Percentiles rank a stretch among this genome's conserved stretches.
Conservation (phyloP, 2,888 invertebrate species). For the Anthoptus insignis region DNA sequence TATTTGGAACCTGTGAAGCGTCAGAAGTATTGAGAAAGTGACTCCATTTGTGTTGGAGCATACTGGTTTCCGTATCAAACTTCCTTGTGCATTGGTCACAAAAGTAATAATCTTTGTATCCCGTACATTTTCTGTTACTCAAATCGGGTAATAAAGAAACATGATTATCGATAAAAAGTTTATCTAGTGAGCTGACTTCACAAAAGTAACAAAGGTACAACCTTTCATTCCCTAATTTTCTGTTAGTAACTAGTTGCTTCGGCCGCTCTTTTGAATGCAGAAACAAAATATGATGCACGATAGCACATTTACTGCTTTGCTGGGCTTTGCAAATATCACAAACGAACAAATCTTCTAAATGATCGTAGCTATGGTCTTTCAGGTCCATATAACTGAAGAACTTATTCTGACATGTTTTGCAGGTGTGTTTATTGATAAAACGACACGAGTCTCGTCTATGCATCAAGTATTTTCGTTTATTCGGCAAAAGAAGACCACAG, state of each 20-base stretch:
- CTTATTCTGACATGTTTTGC: constrained; percentile 62
- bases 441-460: constrained; percentile 66
- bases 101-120: constrained; percentile 71
- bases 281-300: constrained; percentile 70
- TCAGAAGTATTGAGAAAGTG: constrained; percentile 68
- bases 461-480: constrained; percentile 57
- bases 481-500: constrained; percentile 61
- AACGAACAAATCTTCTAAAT: constrained; percentile 57
- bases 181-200: constrained; percentile 64
- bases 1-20: constrained; percentile 52
- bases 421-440: constrained; percentile 62
- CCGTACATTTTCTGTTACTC: constrained; percentile 65
- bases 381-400: constrained; percentile 72
- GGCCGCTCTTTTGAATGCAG: constrained; percentile 65
- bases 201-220: constrained; percentile 74
- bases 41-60: constrained; percentile 77
- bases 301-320: constrained; percentile 64
- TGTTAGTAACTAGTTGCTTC: constrained; percentile 58
- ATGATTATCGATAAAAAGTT: constrained; percentile 63
- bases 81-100: constrained; percentile 73
- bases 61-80: constrained; percentile 68
- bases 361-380: constrained; percentile 75
- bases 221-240: constrained; percentile 59
- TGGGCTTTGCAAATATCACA: constrained; percentile 78
- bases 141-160: constrained; percentile 65